Base-by-base conservation (phyloP, 2,113 vertebrate species). In the Gadus chalcogrammus region DNA sequence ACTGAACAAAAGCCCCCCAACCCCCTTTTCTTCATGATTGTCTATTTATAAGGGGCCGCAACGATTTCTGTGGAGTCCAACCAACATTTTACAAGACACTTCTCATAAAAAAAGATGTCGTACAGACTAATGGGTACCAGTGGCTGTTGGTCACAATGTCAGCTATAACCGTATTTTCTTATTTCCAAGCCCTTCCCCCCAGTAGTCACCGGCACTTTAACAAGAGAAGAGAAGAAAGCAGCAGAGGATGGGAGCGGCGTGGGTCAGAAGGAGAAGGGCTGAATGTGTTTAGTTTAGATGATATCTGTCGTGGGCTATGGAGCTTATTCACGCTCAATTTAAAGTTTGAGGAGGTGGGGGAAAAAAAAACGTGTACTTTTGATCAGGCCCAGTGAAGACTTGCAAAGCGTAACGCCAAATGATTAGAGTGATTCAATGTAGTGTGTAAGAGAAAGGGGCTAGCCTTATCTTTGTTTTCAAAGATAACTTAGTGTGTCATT, bases 241-340 rank as follows among this genome's bases (percentile, higher is more conserved):
- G 67, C 60, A 61, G 67, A 63, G 15, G 15, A 63, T 4, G 27
- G 16, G 61, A 31, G 61, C 61, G 73, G 60, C 76, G 64, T 28
- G 42, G 42, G 42, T 48, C 42, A 48, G 42, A 9, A 48, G 6
- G 42, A 48, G 42, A 48, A 48, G 71, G 71, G 58, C 42, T 12
- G 69, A 82, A 79, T 65, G 77, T 65, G 71, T 52, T 65, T 64
- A 68, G 64, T 42, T 59, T 61, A 31, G 70, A 80, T 71, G 59
- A 53, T 56, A 35, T 73, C 70, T 71, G 58, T 70, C 38, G 31
- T 17, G 7, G 42, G 17, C 42, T 42, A 31, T 22, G 42, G 9
- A 8, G 22, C 66, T 35, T 70, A 69, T 78, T 74, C 75, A 78
- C 8, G 38, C 63, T 73, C 66, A 70, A 76, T 80, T 83, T 71